Evolutionary conservation across 2,797 vertebrate genomes (phyloP).

Genomic region (Phoeniculus purpureus): DNA sequence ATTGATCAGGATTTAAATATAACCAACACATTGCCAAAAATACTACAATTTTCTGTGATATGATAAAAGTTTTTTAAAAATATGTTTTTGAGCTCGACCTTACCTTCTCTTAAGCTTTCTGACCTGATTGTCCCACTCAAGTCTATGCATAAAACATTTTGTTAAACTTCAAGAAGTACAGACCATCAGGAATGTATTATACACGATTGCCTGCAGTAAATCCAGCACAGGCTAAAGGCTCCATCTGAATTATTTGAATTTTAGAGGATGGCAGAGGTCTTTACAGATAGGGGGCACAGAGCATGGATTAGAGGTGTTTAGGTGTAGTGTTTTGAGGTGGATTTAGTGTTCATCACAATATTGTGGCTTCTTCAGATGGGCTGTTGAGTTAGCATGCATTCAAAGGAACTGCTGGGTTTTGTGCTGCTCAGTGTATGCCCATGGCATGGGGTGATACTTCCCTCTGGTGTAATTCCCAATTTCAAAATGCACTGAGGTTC

Average conservation of each 20-base stretch:
- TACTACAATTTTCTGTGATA: neutral
- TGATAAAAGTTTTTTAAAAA: neutral
- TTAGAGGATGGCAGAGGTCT: neutral
- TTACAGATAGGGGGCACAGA: neutral
- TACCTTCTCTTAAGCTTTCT: neutral
- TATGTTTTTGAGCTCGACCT: neutral
- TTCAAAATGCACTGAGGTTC: conserved; percentile 41
- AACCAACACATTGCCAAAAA: neutral
- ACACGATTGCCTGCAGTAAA: conserved; percentile 13
- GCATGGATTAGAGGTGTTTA: neutral
- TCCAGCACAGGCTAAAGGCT: neutral
- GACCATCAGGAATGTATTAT: neutral
- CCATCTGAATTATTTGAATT: neutral
- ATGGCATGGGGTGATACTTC: neutral
- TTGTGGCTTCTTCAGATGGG: neutral
- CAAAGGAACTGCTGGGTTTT: neutral
- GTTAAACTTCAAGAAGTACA: neutral
- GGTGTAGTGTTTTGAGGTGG: neutral
- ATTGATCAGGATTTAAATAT: neutral
- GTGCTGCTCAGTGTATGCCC: neutral
- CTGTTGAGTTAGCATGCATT: neutral
- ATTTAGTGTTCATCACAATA: neutral
- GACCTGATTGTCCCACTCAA: neutral
- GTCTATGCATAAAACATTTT: neutral
- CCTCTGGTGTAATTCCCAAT: neutral